Percentiles rank a stretch among this genome's conserved stretches.
These are phyloP conservation scores for Craterocephalus amniculus DNA, from an alignment of 2,797 vertebrate genomes.

Conservation along the genomic window DNA sequence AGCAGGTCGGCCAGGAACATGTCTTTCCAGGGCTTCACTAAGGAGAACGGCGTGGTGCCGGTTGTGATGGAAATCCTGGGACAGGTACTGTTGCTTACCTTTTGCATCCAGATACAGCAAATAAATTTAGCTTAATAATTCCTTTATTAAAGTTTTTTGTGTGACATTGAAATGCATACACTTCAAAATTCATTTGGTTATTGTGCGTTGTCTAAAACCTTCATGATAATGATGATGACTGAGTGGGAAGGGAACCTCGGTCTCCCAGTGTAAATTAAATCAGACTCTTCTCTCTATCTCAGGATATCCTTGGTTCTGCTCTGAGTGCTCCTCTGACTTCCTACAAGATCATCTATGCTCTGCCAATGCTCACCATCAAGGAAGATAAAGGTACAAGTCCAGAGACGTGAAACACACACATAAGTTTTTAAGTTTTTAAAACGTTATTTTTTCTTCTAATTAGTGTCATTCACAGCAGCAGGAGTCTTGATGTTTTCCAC, in stretches of 20 bases:
- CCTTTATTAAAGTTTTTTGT: neutral
- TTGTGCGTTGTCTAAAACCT: neutral
- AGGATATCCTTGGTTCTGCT: slow-evolving; percentile 93
- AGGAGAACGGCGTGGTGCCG: slow-evolving; percentile 89
- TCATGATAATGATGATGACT: neutral
- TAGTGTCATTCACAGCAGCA: neutral
- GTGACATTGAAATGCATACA: neutral
- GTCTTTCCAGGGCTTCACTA: slow-evolving; percentile 95
- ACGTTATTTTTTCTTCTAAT: neutral
- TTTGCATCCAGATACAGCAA: neutral
- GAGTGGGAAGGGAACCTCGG: neutral
- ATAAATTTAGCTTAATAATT: neutral
- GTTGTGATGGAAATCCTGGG: slow-evolving; percentile 94
- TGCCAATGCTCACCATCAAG: slow-evolving; percentile 99
- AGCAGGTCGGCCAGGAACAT: slow-evolving; percentile 94
- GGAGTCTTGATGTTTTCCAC: neutral
- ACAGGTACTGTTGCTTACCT: slow-evolving; percentile 81
- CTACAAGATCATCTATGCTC: slow-evolving; percentile 91
- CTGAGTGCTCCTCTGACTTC: slow-evolving; percentile 89
- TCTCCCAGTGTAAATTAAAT: neutral
- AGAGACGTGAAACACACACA: neutral
- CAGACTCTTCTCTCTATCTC: neutral
- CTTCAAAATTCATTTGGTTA: neutral
- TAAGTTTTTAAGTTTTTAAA: neutral
- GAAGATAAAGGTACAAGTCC: slow-evolving; percentile 93